Percentiles rank a stretch among this genome's conserved stretches.
phyloP scores from a whole-genome alignment of 2,797 vertebrate genomes.

The Zenarchopterus dispar region DNA sequence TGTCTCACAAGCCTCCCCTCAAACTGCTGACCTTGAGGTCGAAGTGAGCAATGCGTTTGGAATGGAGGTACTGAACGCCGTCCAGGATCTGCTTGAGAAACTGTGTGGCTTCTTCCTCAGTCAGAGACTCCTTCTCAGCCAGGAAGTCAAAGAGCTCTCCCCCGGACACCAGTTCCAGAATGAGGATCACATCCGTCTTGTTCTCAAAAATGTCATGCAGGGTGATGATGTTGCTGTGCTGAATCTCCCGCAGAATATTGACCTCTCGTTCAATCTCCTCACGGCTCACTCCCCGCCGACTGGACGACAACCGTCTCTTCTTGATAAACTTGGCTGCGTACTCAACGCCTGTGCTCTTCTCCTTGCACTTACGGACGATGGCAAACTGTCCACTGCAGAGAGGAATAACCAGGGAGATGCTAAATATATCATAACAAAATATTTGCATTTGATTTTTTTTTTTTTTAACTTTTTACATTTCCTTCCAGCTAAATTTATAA shows the following conservation, averaged over 20 bases:
- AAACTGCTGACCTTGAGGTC: conserved; percentile 91
- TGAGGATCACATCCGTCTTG: conserved; percentile 97
- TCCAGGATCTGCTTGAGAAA: conserved; percentile 99
- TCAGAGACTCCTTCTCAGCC: conserved; percentile 97
- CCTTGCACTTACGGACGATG: conserved; percentile 94
- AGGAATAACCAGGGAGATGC: not conserved
- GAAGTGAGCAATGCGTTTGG: conserved; percentile 95
- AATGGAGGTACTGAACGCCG: conserved; percentile 95
- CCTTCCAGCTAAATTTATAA: no score
- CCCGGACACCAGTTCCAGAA: conserved; percentile 96
- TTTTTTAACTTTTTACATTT: no score
- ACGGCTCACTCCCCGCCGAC: conserved; percentile 94
- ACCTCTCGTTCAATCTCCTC: conserved; percentile 98
- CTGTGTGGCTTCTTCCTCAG: conserved; percentile 96
- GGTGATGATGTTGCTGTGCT: conserved; percentile 98
- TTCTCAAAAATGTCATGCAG: conserved; percentile 98
- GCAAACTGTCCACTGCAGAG: conserved; percentile 92
- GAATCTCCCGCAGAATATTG: conserved; percentile 95
- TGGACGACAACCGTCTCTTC: conserved; percentile 94
- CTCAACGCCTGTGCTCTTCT: conserved; percentile 85
- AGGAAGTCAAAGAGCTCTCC: conserved; percentile 98
- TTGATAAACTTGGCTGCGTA: conserved; percentile 98
- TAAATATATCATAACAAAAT: no score
- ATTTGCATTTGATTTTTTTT: no score
- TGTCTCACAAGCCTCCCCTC: not conserved